phyloP scores from a whole-genome alignment of 2,888 invertebrate species.

The Zeuzera pyrina region DNA sequence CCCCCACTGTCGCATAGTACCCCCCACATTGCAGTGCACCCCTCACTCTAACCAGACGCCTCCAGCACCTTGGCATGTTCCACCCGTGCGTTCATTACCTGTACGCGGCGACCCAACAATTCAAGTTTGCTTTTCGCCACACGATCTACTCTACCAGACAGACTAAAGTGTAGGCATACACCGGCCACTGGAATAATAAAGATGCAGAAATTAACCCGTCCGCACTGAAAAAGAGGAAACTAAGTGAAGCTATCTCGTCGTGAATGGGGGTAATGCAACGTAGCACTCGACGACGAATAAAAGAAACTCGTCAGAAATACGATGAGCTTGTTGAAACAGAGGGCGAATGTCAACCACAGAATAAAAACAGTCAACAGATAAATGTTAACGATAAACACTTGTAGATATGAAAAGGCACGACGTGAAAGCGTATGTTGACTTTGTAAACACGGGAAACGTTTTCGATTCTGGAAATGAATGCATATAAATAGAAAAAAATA shows the following conservation, averaged over 20 bases:
- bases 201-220: conserved; percentile 70
- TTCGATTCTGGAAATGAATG: conserved; percentile 7
- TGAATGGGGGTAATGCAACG: conserved; percentile 67
- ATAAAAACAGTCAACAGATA: conserved; percentile 74
- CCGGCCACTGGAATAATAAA: conserved; percentile 70
- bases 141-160: conserved; percentile 67
- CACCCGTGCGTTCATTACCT: conserved; percentile 69
- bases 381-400: conserved; percentile 70
- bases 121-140: conserved; percentile 71
- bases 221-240: conserved; percentile 66
- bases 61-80: conserved; percentile 59
- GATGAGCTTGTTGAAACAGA: conserved; percentile 61
- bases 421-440: conserved; percentile 50
- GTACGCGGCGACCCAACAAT: conserved; percentile 67
- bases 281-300: conserved; percentile 63
- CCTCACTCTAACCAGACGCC: conserved; percentile 61
- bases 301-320: conserved; percentile 61
- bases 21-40: conserved; percentile 28
- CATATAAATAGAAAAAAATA: conserved; percentile 16
- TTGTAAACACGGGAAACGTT: conserved; percentile 21
- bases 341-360: conserved; percentile 69
- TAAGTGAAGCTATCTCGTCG: conserved; percentile 70
- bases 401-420: conserved; percentile 55
- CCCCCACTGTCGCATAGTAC: conserved; percentile 21
- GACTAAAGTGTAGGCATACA: conserved; percentile 52